These are phyloP conservation scores for Scaptomyza reducta DNA, from an alignment of 2,888 invertebrate genomes.

Conservation along the genomic window DNA sequence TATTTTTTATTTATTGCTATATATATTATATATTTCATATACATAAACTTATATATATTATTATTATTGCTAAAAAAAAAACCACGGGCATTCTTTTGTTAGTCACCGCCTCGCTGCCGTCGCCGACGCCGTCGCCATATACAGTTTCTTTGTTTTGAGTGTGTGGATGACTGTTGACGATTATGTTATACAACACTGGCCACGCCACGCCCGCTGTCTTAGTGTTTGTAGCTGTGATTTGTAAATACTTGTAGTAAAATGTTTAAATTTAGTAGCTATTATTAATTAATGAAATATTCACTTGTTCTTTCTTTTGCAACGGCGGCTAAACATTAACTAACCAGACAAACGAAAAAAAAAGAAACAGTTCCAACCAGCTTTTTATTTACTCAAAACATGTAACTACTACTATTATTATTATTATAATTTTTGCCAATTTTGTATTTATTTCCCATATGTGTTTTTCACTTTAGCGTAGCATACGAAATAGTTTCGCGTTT, in stretches of 20 bases:
- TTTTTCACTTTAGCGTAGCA: slow-evolving; percentile 39
- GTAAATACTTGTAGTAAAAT: slow-evolving; percentile 74
- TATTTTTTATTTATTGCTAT: slow-evolving; percentile 35
- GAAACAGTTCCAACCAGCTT: slow-evolving; percentile 57
- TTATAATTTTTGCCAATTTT: slow-evolving; percentile 65
- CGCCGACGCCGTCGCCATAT: slow-evolving; percentile 18
- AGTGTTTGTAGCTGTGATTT: slow-evolving; percentile 77
- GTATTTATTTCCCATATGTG: slow-evolving; percentile 67
- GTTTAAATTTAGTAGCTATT: slow-evolving; percentile 77
- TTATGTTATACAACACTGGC: slow-evolving; percentile 62
- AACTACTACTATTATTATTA: slow-evolving; percentile 21
- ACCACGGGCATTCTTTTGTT: slow-evolving; percentile 11
- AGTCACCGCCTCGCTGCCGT: slow-evolving; percentile 22
- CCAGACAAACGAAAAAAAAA: slow-evolving; percentile 3
- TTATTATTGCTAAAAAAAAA: slow-evolving; percentile 10
- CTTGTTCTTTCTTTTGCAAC: slow-evolving; percentile 46
- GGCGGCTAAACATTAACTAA: slow-evolving; percentile 31
- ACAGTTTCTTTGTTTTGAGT: background rate
- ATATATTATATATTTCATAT: slow-evolving; percentile 20
- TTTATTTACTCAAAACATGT: slow-evolving; percentile 42
- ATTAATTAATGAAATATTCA: slow-evolving; percentile 52
- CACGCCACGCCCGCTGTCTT: slow-evolving; percentile 40
- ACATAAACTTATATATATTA: slow-evolving; percentile 5
- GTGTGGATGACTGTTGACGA: slow-evolving; percentile 15
- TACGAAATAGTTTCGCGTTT: slow-evolving; percentile 33